Evolutionary conservation across 92 coral and sea anemone genomes (phyloP), one percentile per base, ranked within the genome.

Genomic region (Plumapathes pennacea): DNA sequence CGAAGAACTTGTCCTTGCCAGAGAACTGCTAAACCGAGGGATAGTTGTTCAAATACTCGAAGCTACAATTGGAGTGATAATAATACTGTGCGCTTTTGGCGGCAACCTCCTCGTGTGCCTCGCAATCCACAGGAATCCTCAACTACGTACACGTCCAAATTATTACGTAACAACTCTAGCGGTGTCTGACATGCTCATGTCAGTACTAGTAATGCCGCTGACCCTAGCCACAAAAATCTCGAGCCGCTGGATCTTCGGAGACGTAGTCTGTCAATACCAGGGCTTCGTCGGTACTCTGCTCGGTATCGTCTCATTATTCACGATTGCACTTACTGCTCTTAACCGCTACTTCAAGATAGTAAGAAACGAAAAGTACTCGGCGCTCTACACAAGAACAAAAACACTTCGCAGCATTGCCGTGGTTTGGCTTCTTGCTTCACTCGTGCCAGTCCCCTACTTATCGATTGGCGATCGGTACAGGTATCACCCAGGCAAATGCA

Each of bases 81-180:
- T 71, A 12, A 48, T 58, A 36, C 2, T 48, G 11, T 25, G 36
- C 13, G 78, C 78, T 12, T 50, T 69, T 25, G 24, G 32, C 18
- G 81, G 80, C 4, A 78, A 78, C 32, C 7, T 71, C 8, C 41
- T 78, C 46, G 85, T 78, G 31, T 69, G 66, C 25, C 26, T 45
- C 13, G 85, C 85, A 10, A 67, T 78, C 17, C 43, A 36, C 42
- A 63, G 60, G 7, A 78, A 78, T 54, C 53, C 13, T 0, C 30
- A 29, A 31, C 85, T 78, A 23, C 71, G 73, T 21, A 78, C 72
- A 4, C 31, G 64, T 0, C 63, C 73, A 5, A 78, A 78, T 53
- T 78, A 70, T 36, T 62, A 60, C 79, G 55, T 78, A 32, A 57
- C 74, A n/a, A 69, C 85, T 5, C 53, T 78, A 28, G 78, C 85